Base-by-base conservation (phyloP, 2,113 vertebrate genomes). In the Cheilinus undulatus region DNA sequence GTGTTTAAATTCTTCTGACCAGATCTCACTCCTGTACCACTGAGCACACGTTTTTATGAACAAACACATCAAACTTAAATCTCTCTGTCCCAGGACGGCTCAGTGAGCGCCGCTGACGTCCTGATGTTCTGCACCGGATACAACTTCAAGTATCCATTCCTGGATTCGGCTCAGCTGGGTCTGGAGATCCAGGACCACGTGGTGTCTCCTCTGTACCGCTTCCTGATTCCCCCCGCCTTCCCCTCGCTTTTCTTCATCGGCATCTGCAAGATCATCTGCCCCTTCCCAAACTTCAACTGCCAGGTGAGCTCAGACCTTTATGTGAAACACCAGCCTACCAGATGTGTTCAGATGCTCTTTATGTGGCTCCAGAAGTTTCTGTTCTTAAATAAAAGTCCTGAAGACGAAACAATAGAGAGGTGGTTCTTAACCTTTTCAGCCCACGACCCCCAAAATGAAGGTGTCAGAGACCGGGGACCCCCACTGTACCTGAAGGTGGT, bases 61-160 rank as follows among this genome's bases (percentile, higher is more conserved):
- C 14, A 40, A 43, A 19, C 40, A 43, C 10, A 1, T 12, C 10
- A 9, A 36, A 3, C 9, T 3, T 49, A 7, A 7, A 32, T 10
- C 20, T 32, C 8, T 36, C 34, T 65, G 43, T 71, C 59, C 0
- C 81, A 89, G 83, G 94, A 95, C 2, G 92, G 91, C 32, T 89
- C 73, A 0, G 45, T 71, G 69, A 27, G 56, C 28, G 0, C 24
- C 1, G 89, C 93, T 0, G 91, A 95, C 15, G 82, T 88, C 5
- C 85, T 95, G 73, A 83, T 96, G 48, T 84, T 95, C 79, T 95
- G 95, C 76, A 96, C 95, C 1, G 95, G 95, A 0, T 95, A 96
- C 75, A 93, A 89, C 49, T 95, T 93, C 87, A 82, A 48, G 24
- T 95, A 84, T 49, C 92, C 92, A 0, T 95, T 94, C 77, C 78